Conservation (phyloP, 2,888 invertebrate genomes). For the Tolmerus cingulatus region DNA sequence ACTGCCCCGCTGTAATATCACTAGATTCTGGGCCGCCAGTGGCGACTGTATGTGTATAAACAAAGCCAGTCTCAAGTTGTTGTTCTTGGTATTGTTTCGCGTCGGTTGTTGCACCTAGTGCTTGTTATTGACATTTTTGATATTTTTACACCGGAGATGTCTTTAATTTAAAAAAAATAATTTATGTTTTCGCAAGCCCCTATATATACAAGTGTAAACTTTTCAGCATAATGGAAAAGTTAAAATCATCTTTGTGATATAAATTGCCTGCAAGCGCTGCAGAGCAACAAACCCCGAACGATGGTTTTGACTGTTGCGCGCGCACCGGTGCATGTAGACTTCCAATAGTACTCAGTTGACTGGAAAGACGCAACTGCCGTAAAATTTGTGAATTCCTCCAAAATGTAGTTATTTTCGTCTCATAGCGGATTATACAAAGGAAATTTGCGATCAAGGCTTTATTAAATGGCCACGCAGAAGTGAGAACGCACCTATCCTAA, state of each 20-base stretch:
- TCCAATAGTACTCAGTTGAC: constrained; percentile 14
- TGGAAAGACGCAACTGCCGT: constrained; percentile 8
- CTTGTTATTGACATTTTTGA: constrained; percentile 24
- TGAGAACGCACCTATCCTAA: neutral
- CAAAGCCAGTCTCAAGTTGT: constrained; percentile 12
- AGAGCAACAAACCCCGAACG: neutral
- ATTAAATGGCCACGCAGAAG: neutral
- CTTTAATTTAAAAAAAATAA: constrained; percentile 14
- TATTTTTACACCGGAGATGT: neutral
- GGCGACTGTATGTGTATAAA: neutral
- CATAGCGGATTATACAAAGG: neutral
- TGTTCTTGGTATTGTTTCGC: neutral
- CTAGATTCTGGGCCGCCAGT: neutral
- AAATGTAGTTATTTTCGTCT: constrained; percentile 7
- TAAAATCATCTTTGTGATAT: neutral
- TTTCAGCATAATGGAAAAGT: neutral
- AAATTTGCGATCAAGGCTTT: neutral
- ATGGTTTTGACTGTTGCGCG: neutral
- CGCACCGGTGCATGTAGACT: constrained; percentile 5
- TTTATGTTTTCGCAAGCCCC: neutral
- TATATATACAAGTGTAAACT: neutral
- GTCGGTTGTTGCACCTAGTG: constrained; percentile 30
- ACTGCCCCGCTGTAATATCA: neutral
- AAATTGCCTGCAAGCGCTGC: neutral
- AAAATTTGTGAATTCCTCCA: neutral